Evolutionary conservation across 1,140 invertebrate genomes (phyloP).

Genomic region (Pristionchus pacificus): DNA sequence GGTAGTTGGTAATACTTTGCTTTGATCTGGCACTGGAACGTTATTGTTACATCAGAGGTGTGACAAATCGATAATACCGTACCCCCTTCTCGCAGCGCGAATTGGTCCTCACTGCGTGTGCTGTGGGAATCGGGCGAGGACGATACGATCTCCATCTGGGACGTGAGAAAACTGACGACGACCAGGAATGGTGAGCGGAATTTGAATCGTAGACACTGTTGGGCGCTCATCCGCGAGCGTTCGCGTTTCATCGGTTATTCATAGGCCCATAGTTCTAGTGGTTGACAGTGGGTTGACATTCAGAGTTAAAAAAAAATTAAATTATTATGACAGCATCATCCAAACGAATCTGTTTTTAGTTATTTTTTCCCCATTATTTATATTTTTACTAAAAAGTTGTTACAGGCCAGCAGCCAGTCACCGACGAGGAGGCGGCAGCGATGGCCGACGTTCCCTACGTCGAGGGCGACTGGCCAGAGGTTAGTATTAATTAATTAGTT

Average conservation of each 20-base stretch:
- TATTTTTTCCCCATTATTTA: too few species aligned
- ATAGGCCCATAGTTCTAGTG: too few species aligned
- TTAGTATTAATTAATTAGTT: too few species aligned
- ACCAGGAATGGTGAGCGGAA: background rate
- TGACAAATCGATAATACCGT: background rate
- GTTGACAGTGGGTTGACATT: background rate
- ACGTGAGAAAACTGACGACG: background rate
- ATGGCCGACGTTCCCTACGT: background rate
- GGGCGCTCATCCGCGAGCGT: too few species aligned
- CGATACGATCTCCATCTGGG: constrained; percentile 5
- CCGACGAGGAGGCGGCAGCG: background rate
- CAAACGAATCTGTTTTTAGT: too few species aligned
- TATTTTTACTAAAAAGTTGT: too few species aligned
- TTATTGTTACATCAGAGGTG: too few species aligned
- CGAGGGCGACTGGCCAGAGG: constrained; percentile 4
- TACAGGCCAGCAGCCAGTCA: background rate
- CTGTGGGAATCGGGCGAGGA: constrained; percentile 18
- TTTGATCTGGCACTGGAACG: too few species aligned
- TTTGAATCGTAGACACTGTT: background rate
- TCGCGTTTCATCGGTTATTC: too few species aligned
- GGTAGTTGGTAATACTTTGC: too few species aligned
- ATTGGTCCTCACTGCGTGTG: constrained; percentile 63
- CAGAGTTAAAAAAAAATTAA: background rate
- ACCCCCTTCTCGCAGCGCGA: constrained; percentile 70
- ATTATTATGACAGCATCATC: background rate